These are phyloP conservation scores for Equus przewalskii DNA, from an alignment of 2,113 vertebrate genomes.

Conservation along the genomic window DNA sequence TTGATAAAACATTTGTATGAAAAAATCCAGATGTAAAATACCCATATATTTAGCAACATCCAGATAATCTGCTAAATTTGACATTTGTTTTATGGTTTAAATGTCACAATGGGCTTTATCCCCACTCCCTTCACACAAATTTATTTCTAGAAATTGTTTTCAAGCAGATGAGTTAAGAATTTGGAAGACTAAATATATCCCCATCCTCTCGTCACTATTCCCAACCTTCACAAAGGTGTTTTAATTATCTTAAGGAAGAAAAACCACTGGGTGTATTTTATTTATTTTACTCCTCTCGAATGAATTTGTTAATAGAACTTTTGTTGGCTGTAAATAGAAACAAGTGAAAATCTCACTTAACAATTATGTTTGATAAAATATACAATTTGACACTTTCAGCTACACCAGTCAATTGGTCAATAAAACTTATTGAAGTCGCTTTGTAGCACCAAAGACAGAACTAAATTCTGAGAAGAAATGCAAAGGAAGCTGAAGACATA, in stretches of 20 bases:
- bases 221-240: not conserved
- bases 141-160: slow-evolving; percentile 47
- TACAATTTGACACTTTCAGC: not conserved
- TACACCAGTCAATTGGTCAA: not conserved
- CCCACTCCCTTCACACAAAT: not conserved
- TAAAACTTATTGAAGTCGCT: slow-evolving; percentile 42
- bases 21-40: not conserved
- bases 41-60: not conserved
- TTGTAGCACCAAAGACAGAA: not conserved
- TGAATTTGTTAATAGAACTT: not conserved
- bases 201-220: not conserved
- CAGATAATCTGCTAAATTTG: slow-evolving; percentile 37
- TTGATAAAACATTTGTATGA: slow-evolving; percentile 30
- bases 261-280: not conserved
- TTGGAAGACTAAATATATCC: slow-evolving; percentile 32
- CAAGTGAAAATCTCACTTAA: slow-evolving; percentile 45
- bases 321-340: not conserved
- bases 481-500: not conserved
- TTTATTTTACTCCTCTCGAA: not conserved
- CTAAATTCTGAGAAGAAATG: not conserved
- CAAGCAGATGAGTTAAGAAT: not conserved
- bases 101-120: not conserved
- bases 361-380: slow-evolving; percentile 27
- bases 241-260: slow-evolving; percentile 37
- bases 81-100: slow-evolving; percentile 1